Conservation (phyloP, 1,140 invertebrate species). For the Piezodorus guildinii region DNA sequence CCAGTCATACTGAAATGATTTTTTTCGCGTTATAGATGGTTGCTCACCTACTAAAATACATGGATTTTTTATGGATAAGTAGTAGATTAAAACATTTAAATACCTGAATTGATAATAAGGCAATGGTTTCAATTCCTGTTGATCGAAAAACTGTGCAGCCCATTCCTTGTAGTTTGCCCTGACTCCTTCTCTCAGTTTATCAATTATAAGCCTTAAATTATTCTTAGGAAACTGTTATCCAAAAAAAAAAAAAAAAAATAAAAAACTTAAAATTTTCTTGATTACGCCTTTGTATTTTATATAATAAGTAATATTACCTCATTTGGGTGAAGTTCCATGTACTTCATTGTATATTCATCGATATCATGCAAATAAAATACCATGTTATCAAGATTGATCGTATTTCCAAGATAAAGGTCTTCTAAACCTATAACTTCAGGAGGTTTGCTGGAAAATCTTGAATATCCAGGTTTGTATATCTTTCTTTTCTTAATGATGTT, state of each 20-base stretch:
- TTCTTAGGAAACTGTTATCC: conserved; percentile 61
- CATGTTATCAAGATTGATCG: conserved; percentile 60
- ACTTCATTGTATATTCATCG: conserved; percentile 74
- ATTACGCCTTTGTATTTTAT: no score
- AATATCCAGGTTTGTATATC: conserved; percentile 61
- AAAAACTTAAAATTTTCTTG: no score
- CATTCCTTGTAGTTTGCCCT: conserved; percentile 59
- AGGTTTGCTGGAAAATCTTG: conserved; percentile 49
- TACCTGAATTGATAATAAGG: conserved; percentile 23
- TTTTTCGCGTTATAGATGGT: no score
- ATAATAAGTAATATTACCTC: conserved; percentile 41
- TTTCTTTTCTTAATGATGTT: conserved; percentile 53
- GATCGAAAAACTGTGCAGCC: conserved; percentile 46
- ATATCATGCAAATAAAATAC: conserved; percentile 63
- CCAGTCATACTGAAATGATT: no score
- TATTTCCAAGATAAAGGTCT: conserved; percentile 72
- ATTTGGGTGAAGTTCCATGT: conserved; percentile 69
- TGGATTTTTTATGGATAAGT: no score
- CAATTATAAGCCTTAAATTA: conserved; percentile 52
- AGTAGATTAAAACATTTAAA: no score
- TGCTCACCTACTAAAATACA: no score
- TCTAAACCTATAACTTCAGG: conserved; percentile 59
- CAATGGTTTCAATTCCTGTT: conserved; percentile 9
- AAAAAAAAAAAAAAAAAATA: conserved; percentile 24
- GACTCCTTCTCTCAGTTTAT: conserved; percentile 50